A percentile compares a stretch with the other conserved stretches of the same genome.
These are phyloP conservation scores for Lamprologus tigripictilis DNA, from an alignment of 2,113 vertebrate species.

Conservation along the genomic window DNA sequence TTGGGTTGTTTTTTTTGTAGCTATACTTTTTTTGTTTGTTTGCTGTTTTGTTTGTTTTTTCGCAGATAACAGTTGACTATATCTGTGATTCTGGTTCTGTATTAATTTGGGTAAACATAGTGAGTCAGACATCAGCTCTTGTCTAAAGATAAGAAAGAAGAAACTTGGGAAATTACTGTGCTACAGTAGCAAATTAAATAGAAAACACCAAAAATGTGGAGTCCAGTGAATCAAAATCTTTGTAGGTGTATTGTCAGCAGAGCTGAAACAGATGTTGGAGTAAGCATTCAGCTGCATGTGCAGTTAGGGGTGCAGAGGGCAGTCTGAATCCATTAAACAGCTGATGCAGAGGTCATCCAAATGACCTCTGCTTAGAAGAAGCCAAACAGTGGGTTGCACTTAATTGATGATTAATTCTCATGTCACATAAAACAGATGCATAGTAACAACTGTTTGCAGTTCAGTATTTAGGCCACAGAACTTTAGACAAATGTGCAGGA, in stretches of 20 bases:
- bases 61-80: no score
- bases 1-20: not conserved
- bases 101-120: not conserved
- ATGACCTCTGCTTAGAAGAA: not conserved
- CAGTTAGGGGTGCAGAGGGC: not conserved
- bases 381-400: not conserved
- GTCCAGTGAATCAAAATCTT: not conserved
- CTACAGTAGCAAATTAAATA: not conserved
- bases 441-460: not conserved
- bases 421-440: not conserved
- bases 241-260: not conserved
- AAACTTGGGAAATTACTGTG: not conserved
- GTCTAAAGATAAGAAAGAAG: not conserved
- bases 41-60: not conserved
- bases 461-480: not conserved
- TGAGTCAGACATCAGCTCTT: not conserved
- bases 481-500: not conserved
- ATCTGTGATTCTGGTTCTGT: not conserved
- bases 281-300: not conserved
- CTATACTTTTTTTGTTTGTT: not conserved
- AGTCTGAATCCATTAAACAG: not conserved
- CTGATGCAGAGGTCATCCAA: not conserved
- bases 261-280: not conserved
- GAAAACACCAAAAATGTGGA: not conserved
- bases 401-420: not conserved